These are phyloP conservation scores for Heliconius melpomene DNA, from an alignment of 1,140 invertebrate genomes.

Conservation along the genomic window DNA sequence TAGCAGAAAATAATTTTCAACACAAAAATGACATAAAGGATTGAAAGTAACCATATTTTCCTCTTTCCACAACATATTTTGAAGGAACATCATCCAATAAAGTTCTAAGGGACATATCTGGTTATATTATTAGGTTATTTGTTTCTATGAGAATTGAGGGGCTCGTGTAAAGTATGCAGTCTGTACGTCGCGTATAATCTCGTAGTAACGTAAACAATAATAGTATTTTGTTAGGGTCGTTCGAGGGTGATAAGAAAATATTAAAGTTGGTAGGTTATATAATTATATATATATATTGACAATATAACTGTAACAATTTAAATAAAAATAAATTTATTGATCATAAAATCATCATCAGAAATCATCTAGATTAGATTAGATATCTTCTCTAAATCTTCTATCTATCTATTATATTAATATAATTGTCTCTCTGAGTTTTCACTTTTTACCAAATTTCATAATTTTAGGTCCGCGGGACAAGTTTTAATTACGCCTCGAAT, in stretches of 20 bases:
- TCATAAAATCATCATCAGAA: too few relatives aligned
- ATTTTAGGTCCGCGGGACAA: too few relatives aligned
- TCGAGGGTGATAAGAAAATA: constrained; percentile 30
- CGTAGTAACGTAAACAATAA: constrained; percentile 61
- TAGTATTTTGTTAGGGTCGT: constrained; percentile 40
- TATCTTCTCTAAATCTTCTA: too few relatives aligned
- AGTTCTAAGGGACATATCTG: constrained; percentile 15
- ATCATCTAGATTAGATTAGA: too few relatives aligned
- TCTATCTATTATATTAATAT: too few relatives aligned
- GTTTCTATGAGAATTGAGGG: constrained; percentile 22
- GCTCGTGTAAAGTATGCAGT: constrained; percentile 31
- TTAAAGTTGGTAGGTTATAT: not conserved
- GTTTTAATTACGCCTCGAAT: too few relatives aligned
- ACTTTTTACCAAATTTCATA: too few relatives aligned
- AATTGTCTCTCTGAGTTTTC: too few relatives aligned
- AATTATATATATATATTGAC: too few relatives aligned
- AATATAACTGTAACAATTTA: too few relatives aligned
- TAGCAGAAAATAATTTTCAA: not conserved
- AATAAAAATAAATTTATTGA: too few relatives aligned
- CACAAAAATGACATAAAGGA: not conserved
- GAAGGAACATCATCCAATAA: constrained; percentile 21
- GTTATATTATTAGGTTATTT: constrained; percentile 37
- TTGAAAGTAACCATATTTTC: not conserved
- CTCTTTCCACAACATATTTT: constrained; percentile 20
- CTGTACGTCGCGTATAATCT: constrained; percentile 48